Evolutionary conservation across 2,113 vertebrate species (phyloP).

Genomic region (Phainopepla nitens): DNA sequence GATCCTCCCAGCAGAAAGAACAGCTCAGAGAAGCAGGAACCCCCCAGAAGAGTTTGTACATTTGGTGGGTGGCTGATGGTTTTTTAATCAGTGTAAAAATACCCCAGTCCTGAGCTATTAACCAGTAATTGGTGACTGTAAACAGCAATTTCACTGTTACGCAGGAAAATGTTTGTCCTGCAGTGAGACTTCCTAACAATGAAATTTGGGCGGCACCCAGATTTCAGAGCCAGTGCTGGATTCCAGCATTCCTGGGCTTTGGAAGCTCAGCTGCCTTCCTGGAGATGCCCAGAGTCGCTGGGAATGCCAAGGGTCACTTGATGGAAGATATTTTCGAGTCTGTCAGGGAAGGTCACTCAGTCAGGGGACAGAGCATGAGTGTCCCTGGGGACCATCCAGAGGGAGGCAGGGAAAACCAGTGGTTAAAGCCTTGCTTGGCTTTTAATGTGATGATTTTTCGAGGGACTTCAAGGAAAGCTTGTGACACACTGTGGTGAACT

Average conservation of each 20-base stretch:
- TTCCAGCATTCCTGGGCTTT: not conserved
- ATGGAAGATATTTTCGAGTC: accelerated
- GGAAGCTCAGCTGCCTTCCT: not conserved
- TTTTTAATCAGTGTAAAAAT: not conserved
- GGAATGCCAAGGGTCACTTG: not conserved
- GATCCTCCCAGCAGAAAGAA: not conserved
- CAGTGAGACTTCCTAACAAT: not conserved
- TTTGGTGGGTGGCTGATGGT: not conserved
- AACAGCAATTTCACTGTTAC: not conserved
- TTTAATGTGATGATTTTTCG: not conserved
- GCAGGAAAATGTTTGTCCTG: not conserved
- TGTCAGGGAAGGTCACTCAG: not conserved
- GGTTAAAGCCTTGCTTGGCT: not conserved
- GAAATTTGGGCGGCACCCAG: not conserved
- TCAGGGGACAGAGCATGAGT: accelerated
- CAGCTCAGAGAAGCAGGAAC: not conserved
- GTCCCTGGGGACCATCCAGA: not conserved
- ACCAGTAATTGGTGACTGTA: not conserved
- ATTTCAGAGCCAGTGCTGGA: not conserved
- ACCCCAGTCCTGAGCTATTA: not conserved
- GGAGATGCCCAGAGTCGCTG: not conserved
- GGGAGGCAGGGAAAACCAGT: too few species aligned
- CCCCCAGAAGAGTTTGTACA: not conserved
- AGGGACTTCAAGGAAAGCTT: not conserved
- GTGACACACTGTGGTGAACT: accelerated